Percentiles rank a stretch among this genome's conserved stretches.
phyloP scores from a whole-genome alignment of 2,888 invertebrate species.

The Chrysodeixis includens region DNA sequence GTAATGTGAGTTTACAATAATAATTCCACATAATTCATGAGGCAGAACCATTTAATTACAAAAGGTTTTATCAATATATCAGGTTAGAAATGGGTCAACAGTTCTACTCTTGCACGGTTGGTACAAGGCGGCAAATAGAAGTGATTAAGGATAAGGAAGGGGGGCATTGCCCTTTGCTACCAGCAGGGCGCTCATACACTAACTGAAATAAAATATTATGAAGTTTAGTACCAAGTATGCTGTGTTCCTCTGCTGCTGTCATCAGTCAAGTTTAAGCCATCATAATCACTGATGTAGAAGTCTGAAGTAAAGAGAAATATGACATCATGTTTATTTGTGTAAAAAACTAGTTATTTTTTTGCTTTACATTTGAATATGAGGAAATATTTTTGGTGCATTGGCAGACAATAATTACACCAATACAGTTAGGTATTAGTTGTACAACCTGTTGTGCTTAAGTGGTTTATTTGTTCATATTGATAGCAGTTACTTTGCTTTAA shows the following conservation, averaged over 20 bases:
- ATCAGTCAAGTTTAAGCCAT: not conserved
- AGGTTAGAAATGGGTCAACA: conserved; percentile 12
- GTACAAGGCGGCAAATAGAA: conserved; percentile 28
- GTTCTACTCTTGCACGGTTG: conserved; percentile 8
- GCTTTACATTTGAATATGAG: not conserved
- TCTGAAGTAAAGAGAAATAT: conserved; percentile 1
- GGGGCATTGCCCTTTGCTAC: conserved; percentile 31
- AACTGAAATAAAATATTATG: not conserved
- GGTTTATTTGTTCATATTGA: not conserved
- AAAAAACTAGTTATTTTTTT: not conserved
- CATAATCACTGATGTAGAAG: not conserved
- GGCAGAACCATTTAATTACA: not conserved
- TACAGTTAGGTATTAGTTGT: not conserved
- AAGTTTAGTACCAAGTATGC: not conserved
- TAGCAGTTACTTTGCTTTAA: no score
- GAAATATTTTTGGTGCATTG: not conserved
- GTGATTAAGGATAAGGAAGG: conserved; percentile 39
- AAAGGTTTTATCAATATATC: not conserved
- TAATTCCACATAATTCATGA: not conserved
- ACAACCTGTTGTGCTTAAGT: not conserved
- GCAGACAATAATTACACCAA: not conserved
- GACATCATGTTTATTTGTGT: conserved; percentile 1
- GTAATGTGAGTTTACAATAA: not conserved
- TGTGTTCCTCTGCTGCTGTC: not conserved
- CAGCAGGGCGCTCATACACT: not conserved